Base-by-base conservation (phyloP, 2,797 vertebrate genomes). In the Zalophus californianus region DNA sequence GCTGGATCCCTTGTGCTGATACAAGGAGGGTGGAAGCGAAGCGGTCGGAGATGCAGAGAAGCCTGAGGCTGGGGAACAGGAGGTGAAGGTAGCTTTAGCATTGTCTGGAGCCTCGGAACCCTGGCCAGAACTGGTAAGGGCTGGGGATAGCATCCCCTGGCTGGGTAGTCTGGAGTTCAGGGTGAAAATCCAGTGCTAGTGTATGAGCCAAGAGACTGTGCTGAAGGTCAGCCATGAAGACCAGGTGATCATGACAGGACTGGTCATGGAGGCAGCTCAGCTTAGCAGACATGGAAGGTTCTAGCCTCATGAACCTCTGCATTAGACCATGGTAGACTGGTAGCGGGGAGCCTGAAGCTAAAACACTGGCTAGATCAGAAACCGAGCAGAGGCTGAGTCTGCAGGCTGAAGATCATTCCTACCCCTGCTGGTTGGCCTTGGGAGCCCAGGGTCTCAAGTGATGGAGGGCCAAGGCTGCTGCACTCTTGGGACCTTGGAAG, bases 1-100 rank as follows among this genome's bases (percentile, higher is more conserved):
- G 98, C 94, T 98, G 86, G 78, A 99, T 29, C 4, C 1, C 32
- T 60, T 32, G 14, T 41, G 52, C 25, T 18, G 52, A 35, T 44
- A 64, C 15, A 77, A 2, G 11, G 8, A 75, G 56, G 38, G 60
- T 92, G 41, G 35, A 68, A 6, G 16, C n/a, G 86, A 79, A 87
- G 20, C 16, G 3, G 7, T 13, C 27, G 11, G 38, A 32, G 38
- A 38, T n/a, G 38, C 11, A 79, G 87, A 35, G 23, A 72, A 52
- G 7, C 27, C 0, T 89, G 41, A 89, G 11, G 3, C 16, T 75
- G 9, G 12, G 18, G 35, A 48, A 1, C 2, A 29, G 23, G 18
- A 50, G 14, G 29, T 60, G 32, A 38, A 64, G 50, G 44, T n/a
- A 77, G n/a, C 32, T 38, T 8, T 13, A 21, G 54, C 3, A 27